Evolutionary conservation across 2,888 invertebrate species (phyloP), one percentile per base, ranked within the genome.

Genomic region (Idaea straminata): DNA sequence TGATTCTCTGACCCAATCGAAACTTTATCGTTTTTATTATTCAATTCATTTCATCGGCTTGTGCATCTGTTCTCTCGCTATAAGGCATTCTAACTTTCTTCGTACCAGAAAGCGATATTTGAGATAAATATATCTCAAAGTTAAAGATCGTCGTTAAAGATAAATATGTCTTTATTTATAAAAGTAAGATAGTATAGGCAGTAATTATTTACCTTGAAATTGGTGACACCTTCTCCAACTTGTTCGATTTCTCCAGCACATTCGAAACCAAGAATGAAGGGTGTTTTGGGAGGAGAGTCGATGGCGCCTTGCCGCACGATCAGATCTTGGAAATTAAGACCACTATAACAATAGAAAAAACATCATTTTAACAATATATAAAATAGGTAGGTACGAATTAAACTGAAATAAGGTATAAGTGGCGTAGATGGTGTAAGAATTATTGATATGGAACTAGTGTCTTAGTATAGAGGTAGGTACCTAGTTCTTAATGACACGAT

Each of bases 271-370:
- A 97, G 94, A 83, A 97, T 96, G 91, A 97, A 96, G 5, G 98
- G 98, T 5, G 97, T 96, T 91, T 98, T 98, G n/a, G 97, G 97
- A 0, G 96, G 96, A 13, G 96, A 96, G 85, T 97, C 97, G 77
- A 97, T 96, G 68, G 96, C 96, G 5, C 97, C 98, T 88, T 97
- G 97, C 61, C 97, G 94, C 67, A 96, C 96, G 95, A 98, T 97
- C 91, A 98, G 87, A 83, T 98, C 98, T 91, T 97, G 96, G 94
- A 98, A 98, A 89, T 97, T 97, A 76, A 98, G 91, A 16, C 97
- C 97, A 84, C 98, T 98, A 94, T 66, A 95, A 95, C 86, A 87
- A 91, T 72, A 64, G 64, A 75, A 67, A 75, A 67, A 69, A 63
- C 57, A 63, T 61, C 15, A 25, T 15, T 59, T 67, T 7, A 57